These are phyloP conservation scores for Pachypanchax playfairii DNA, from an alignment of 2,113 vertebrate species.

Conservation along the genomic window DNA sequence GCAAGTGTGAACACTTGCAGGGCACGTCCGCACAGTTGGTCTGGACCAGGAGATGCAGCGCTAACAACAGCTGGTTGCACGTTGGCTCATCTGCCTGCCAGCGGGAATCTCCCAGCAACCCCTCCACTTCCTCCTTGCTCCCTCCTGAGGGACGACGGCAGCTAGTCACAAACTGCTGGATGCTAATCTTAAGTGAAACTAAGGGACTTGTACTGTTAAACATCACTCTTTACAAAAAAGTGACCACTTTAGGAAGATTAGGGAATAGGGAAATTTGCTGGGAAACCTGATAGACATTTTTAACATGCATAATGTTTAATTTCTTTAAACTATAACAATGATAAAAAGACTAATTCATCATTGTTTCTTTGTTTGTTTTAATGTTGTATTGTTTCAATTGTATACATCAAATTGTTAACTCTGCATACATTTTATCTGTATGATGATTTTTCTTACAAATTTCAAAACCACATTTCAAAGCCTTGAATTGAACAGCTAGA, in stretches of 20 bases:
- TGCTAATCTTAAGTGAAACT: constrained; percentile 17
- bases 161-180: constrained; percentile 28
- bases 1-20: constrained; percentile 11
- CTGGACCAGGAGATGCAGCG: constrained; percentile 31
- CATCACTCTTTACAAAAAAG: neutral
- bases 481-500: neutral
- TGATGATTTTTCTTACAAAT: neutral
- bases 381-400: neutral
- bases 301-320: too few relatives aligned
- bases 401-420: neutral
- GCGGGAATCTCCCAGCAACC: constrained; percentile 54
- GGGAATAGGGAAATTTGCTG: neutral
- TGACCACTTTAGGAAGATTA: neutral
- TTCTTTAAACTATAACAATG: too few relatives aligned
- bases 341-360: too few relatives aligned
- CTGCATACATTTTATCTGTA: neutral
- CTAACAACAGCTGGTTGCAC: constrained; percentile 60
- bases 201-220: neutral
- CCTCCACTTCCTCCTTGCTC: constrained; percentile 29
- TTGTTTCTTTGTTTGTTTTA: too few relatives aligned
- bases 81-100: constrained; percentile 56
- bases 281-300: too few relatives aligned
- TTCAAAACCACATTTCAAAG: neutral
- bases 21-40: too few relatives aligned
- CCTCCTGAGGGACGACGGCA: constrained; percentile 44